phyloP scores from a whole-genome alignment of 2,113 vertebrate genomes.

The Amphiprion ocellaris region DNA sequence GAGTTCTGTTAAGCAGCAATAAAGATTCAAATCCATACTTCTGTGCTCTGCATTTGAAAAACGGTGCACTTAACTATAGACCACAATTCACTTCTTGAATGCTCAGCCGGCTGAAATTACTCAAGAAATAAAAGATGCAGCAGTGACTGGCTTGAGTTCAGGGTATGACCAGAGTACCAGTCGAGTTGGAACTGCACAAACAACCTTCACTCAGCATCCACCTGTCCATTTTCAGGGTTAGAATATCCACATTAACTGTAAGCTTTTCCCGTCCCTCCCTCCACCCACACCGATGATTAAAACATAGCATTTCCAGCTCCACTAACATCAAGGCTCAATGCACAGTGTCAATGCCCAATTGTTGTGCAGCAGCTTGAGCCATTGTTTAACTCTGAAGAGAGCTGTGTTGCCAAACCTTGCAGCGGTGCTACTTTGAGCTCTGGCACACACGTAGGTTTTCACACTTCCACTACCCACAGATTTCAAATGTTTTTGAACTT shows the following conservation, averaged over 20 bases:
- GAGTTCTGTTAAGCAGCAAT: neutral
- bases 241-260: neutral
- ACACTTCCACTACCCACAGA: slow-evolving; percentile 19
- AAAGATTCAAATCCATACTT: slow-evolving; percentile 2
- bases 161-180: neutral
- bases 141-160: neutral
- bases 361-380: slow-evolving; percentile 4
- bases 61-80: neutral
- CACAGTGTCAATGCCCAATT: slow-evolving; percentile 3
- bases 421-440: slow-evolving; percentile 18
- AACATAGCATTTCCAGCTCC: neutral
- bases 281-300: slow-evolving; percentile 3
- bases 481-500: slow-evolving; percentile 32
- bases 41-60: neutral
- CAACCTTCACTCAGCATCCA: neutral
- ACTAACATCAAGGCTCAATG: neutral
- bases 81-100: neutral
- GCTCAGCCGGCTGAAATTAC: neutral
- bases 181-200: too few relatives aligned
- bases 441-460: slow-evolving; percentile 10
- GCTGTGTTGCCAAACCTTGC: slow-evolving; percentile 11
- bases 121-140: slow-evolving; percentile 11
- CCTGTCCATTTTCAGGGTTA: slow-evolving; percentile 1
- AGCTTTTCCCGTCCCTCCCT: neutral
- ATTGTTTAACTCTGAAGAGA: slow-evolving; percentile 20